phyloP scores from a whole-genome alignment of 2,797 vertebrate genomes.

The Microtus californicus region DNA sequence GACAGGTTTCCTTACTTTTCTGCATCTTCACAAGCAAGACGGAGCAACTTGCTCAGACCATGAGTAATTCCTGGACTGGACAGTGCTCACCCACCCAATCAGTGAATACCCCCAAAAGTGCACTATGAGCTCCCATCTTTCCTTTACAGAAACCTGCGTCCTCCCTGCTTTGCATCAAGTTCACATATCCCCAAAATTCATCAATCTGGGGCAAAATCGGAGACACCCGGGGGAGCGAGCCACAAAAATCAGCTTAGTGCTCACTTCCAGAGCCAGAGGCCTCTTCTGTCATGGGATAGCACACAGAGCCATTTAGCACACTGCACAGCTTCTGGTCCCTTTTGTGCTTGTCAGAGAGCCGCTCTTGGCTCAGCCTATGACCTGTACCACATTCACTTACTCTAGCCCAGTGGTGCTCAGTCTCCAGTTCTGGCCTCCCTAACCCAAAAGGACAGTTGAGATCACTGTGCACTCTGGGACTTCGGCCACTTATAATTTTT shows the following conservation, averaged over 20 bases:
- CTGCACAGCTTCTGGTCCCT: background rate
- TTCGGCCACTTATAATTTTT: background rate
- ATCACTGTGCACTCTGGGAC: background rate
- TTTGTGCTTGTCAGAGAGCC: accelerated
- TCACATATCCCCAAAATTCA: background rate
- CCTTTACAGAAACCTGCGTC: background rate
- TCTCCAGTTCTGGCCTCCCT: accelerated
- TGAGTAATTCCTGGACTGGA: too few species aligned
- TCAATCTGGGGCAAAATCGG: background rate
- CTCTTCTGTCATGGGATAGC: background rate
- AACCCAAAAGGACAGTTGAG: accelerated
- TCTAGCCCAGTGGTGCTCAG: accelerated
- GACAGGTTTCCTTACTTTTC: background rate
- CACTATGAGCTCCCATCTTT: background rate
- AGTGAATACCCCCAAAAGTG: background rate
- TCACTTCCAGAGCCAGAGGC: background rate
- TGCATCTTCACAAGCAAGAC: background rate
- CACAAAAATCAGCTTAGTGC: background rate
- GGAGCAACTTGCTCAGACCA: background rate
- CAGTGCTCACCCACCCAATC: background rate
- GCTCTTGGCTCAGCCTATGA: background rate
- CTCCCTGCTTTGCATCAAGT: slow-evolving; percentile 38
- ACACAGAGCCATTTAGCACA: background rate
- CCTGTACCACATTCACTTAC: accelerated
- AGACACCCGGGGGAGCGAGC: background rate